Conservation (phyloP, 2,797 vertebrate genomes). For the Oryzias sinensis region DNA sequence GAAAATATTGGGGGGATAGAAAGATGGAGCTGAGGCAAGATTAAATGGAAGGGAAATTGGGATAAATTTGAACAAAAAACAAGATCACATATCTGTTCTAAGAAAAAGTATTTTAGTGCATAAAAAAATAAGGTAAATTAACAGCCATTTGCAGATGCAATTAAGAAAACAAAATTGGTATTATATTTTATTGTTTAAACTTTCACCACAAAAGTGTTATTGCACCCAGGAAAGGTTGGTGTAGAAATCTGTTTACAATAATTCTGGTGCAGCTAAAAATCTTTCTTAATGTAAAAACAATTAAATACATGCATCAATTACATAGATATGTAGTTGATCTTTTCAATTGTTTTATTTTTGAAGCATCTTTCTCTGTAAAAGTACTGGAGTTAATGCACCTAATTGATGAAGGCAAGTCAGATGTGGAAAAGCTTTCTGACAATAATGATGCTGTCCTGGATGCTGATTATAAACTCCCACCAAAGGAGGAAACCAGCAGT, state of each 20-base stretch:
- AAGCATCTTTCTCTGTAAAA: background rate
- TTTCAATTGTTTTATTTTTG: background rate
- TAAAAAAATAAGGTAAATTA: slow-evolving; percentile 11
- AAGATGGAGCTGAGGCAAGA: slow-evolving; percentile 31
- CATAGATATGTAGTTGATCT: too few relatives aligned
- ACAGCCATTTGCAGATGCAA: background rate
- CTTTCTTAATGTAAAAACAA: too few relatives aligned
- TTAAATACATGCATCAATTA: too few relatives aligned
- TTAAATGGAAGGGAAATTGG: slow-evolving; percentile 39
- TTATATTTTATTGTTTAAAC: too few relatives aligned
- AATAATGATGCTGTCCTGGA: background rate
- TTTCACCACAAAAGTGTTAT: too few relatives aligned
- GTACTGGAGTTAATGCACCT: background rate
- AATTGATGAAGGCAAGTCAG: slow-evolving; percentile 8
- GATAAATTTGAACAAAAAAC: slow-evolving; percentile 24
- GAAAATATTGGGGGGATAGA: slow-evolving; percentile 41
- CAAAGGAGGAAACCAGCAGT: slow-evolving; percentile 1
- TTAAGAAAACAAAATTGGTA: too few relatives aligned
- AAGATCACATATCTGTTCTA: slow-evolving; percentile 22
- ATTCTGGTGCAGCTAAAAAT: too few relatives aligned
- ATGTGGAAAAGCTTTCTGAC: background rate
- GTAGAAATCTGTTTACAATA: too few relatives aligned
- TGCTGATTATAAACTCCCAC: slow-evolving; percentile 4
- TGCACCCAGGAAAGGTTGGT: too few relatives aligned
- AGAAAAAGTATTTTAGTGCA: slow-evolving; percentile 9